Conservation (phyloP, 2,113 vertebrate genomes). For the Donacobius atricapilla region DNA sequence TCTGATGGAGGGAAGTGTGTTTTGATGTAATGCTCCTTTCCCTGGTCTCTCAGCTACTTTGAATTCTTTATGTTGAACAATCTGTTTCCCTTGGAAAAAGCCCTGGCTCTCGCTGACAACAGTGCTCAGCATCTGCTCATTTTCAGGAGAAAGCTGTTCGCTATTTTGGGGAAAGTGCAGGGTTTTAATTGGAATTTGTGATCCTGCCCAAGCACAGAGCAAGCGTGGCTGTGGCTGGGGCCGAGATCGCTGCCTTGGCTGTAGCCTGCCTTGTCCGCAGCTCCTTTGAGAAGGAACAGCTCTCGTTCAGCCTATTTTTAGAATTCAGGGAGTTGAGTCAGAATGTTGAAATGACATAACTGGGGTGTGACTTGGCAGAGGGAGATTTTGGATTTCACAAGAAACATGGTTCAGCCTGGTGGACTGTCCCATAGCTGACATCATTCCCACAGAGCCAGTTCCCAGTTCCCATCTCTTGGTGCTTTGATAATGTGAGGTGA, state of each 20-base stretch:
- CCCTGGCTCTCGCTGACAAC: not conserved
- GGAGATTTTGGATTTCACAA: not conserved
- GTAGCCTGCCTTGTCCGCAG: not conserved
- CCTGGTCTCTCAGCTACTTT: not conserved
- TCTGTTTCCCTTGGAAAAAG: constrained; percentile 12
- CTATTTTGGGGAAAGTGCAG: not conserved
- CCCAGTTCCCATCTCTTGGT: not conserved
- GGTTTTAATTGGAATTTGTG: not conserved
- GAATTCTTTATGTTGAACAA: not conserved
- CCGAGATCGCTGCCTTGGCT: not conserved
- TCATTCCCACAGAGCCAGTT: fast-evolving
- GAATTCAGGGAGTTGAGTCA: not conserved
- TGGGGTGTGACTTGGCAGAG: not conserved
- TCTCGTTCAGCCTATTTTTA: not conserved
- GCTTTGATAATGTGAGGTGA: fast-evolving
- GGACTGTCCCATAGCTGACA: not conserved
- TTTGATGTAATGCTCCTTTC: not conserved
- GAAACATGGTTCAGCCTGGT: fast-evolving
- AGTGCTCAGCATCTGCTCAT: not conserved
- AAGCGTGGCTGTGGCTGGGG: not conserved
- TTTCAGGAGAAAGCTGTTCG: not conserved
- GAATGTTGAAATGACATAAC: not conserved
- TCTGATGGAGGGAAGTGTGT: not conserved
- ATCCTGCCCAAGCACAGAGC: not conserved
- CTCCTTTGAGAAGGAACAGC: not conserved